A percentile compares a stretch with the other conserved stretches of the same genome.
Evolutionary conservation across 1,140 invertebrate species (phyloP).

Genomic region (Metopolophium dirhodum): DNA sequence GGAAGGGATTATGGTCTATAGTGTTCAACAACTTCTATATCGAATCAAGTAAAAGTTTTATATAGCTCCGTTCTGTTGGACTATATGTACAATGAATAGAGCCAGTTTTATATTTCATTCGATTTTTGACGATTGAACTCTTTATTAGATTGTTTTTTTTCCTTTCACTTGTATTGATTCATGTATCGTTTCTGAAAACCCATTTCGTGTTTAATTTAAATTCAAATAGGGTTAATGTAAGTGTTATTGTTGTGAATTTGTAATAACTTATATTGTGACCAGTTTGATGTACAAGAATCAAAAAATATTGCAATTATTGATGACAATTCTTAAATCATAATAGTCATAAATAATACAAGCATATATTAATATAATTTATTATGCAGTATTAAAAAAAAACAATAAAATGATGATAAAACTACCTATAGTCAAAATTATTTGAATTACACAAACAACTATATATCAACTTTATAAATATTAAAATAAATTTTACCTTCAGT

Average conservation of each 20-base stretch:
- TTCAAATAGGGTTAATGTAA: neutral
- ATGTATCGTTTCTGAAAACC: neutral
- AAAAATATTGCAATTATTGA: neutral
- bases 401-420: neutral
- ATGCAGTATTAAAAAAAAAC: neutral
- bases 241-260: neutral
- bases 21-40: slow-evolving; percentile 47
- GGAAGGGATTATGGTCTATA: slow-evolving; percentile 39
- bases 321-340: neutral
- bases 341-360: neutral
- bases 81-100: slow-evolving; percentile 29
- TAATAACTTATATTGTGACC: neutral
- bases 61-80: neutral
- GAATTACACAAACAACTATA: neutral
- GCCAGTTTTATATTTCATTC: slow-evolving; percentile 48
- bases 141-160: slow-evolving; percentile 44
- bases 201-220: slow-evolving; percentile 25
- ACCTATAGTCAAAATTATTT: neutral
- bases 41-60: slow-evolving; percentile 44
- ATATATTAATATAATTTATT: neutral
- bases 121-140: slow-evolving; percentile 44
- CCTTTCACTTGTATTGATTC: slow-evolving; percentile 40
- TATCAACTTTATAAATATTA: neutral
- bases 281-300: neutral
- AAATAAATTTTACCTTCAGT: neutral